These are phyloP conservation scores for Tarsius wallacei DNA, from an alignment of 2,797 vertebrate species.

Conservation along the genomic window DNA sequence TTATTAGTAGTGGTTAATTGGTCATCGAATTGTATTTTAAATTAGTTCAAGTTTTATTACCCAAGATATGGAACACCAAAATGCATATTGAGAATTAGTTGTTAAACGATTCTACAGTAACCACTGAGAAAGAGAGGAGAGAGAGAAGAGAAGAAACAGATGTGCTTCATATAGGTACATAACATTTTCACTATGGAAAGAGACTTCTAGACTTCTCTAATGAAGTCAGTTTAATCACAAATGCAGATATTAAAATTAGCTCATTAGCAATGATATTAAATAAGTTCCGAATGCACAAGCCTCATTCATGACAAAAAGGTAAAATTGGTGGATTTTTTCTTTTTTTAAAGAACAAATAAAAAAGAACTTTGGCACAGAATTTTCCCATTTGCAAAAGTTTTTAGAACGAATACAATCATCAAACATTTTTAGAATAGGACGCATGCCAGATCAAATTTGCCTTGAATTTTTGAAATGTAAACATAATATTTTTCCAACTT, in stretches of 20 bases:
- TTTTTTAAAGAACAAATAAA: neutral
- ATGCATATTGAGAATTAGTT: neutral
- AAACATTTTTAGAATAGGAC: neutral
- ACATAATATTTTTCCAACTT: neutral
- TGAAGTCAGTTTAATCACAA: slow-evolving; percentile 56
- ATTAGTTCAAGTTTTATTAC: neutral
- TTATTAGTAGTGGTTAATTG: neutral
- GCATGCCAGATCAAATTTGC: neutral
- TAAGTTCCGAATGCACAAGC: slow-evolving; percentile 44
- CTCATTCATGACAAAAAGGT: slow-evolving; percentile 55
- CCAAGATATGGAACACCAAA: neutral
- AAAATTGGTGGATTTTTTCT: neutral
- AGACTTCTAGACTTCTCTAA: slow-evolving; percentile 27
- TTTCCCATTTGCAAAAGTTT: slow-evolving; percentile 41
- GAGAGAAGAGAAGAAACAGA: neutral
- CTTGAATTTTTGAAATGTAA: slow-evolving; percentile 43
- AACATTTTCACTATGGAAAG: slow-evolving; percentile 29
- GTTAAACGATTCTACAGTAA: neutral
- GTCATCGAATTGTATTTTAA: slow-evolving; percentile 1
- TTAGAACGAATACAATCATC: neutral
- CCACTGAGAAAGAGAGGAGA: neutral
- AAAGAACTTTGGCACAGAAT: neutral
- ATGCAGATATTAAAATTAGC: slow-evolving; percentile 57
- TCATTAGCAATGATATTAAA: slow-evolving; percentile 57
- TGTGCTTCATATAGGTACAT: neutral